These are phyloP conservation scores for Netelia inedita DNA, from an alignment of 2,888 invertebrate species.

Conservation along the genomic window DNA sequence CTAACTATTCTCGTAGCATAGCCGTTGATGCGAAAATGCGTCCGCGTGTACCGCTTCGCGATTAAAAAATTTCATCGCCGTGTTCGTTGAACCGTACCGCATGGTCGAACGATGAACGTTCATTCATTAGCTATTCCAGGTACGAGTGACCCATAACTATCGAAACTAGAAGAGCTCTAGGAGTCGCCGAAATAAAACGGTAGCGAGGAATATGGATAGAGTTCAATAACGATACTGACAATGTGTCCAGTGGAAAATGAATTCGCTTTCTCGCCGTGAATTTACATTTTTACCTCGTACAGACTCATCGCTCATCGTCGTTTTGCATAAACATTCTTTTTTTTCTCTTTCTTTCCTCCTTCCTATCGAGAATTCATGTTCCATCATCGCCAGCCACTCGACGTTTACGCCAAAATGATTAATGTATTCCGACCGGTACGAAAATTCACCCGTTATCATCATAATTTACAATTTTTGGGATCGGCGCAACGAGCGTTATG, in stretches of 20 bases:
- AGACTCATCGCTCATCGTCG: conserved; percentile 6
- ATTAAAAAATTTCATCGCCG: conserved; percentile 2
- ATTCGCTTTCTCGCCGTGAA: conserved; percentile 58
- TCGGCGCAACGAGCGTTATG: background rate
- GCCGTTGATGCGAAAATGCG: conserved; percentile 21
- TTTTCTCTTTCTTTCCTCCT: background rate
- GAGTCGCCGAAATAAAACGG: conserved; percentile 17
- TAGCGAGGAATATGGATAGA: conserved; percentile 39
- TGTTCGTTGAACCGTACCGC: conserved; percentile 56
- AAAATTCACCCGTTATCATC: background rate
- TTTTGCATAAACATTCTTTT: conserved; percentile 8
- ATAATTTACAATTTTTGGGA: background rate
- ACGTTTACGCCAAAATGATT: background rate
- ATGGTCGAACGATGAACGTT: background rate
- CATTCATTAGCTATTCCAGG: background rate
- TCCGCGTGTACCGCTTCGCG: background rate
- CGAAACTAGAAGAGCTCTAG: conserved; percentile 4
- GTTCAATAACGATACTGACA: conserved; percentile 11
- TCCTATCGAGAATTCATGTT: background rate
- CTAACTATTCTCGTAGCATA: background rate
- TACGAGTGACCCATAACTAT: background rate
- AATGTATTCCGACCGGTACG: background rate
- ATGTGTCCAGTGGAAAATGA: conserved; percentile 44
- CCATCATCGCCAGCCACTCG: background rate
- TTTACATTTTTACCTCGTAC: conserved; percentile 29